Base-by-base conservation (phyloP, 1,140 invertebrate species). In the Drosophila miranda region DNA sequence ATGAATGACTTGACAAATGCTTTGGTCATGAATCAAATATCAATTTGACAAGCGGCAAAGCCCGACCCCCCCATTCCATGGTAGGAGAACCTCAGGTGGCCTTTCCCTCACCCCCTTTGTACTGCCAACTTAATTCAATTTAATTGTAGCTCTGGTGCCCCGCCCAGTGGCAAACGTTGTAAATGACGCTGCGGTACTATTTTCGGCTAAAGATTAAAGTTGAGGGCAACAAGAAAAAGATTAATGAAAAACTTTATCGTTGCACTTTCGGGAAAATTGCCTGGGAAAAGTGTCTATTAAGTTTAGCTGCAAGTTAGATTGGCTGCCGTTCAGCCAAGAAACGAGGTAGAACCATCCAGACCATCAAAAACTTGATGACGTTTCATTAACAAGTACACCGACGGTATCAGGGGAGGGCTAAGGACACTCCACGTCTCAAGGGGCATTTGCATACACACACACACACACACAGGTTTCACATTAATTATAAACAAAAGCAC, bases 21-120 rank as follows among this genome's bases (percentile, higher is more conserved):
- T 66, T 75, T 86, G 86, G 86, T 89, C 86, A 89, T 89, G 86
- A 81, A 89, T 89, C 84, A 89, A 89, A 89, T 89, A 89, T 89
- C 86, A 89, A 89, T 86, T 89, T 89, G 86, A 89, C 86, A 86
- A 89, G 80, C 86, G 56, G 54, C 63, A 66, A 82, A 55, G 80
- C 50, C 21, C 59, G 53, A 34, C 3, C 52, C 34, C 34, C 42
- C 14, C 19, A 50, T 3, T 53, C 26, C 23, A 44, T 53, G 56
- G 28, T 23, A 41, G 30, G 9, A 11, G 9, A 2, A 34, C 9
- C 69, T 81, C 82, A 88, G 83, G 83, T 87, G 82, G 63, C 11
- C 5, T 13, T 38, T 4, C 9, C 30, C 3, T 13, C 34, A 1
- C 30, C 34, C 23, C 49, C 30, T 66, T 28, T n/a, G 8, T 30